Evolutionary conservation across 2,113 vertebrate species (phyloP).

Genomic region (rat (Rattus norvegicus)): DNA sequence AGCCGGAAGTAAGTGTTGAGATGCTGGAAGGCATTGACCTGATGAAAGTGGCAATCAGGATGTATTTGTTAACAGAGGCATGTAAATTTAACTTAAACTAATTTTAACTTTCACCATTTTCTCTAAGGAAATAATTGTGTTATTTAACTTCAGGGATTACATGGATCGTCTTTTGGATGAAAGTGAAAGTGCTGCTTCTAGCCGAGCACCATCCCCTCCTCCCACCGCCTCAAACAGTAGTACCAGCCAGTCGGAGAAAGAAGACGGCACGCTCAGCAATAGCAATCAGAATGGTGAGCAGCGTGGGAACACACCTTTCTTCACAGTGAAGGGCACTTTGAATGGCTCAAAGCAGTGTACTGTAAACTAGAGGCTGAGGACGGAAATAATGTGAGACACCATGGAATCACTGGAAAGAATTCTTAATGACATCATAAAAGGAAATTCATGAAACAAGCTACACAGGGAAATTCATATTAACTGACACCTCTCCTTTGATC

Average conservation of each 20-base stretch:
- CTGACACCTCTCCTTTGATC: background rate
- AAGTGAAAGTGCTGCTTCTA: slow-evolving; percentile 94
- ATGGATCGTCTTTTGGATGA: slow-evolving; percentile 96
- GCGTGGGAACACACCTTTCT: background rate
- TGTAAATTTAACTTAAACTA: background rate
- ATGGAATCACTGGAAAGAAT: slow-evolving; percentile 19
- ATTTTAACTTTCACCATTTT: slow-evolving; percentile 31
- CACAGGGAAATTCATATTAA: background rate
- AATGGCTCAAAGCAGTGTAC: background rate
- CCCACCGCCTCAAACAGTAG: slow-evolving; percentile 94
- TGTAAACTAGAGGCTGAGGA: background rate
- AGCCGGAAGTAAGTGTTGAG: background rate
- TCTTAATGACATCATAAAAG: background rate
- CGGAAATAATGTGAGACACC: background rate
- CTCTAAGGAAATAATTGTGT: slow-evolving; percentile 18
- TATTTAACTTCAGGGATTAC: slow-evolving; percentile 90
- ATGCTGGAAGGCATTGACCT: background rate
- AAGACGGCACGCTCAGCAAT: slow-evolving; percentile 86
- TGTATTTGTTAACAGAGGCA: slow-evolving; percentile 3
- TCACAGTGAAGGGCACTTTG: background rate
- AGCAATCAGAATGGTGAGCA: slow-evolving; percentile 93
- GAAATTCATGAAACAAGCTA: background rate
- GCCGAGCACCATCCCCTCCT: slow-evolving; percentile 91
- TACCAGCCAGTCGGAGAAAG: slow-evolving; percentile 92
- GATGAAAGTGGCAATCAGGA: slow-evolving; percentile 30